Percentiles rank a stretch among this genome's conserved stretches.
phyloP scores from a whole-genome alignment of 2,113 vertebrate species.

The Azemiops feae region DNA sequence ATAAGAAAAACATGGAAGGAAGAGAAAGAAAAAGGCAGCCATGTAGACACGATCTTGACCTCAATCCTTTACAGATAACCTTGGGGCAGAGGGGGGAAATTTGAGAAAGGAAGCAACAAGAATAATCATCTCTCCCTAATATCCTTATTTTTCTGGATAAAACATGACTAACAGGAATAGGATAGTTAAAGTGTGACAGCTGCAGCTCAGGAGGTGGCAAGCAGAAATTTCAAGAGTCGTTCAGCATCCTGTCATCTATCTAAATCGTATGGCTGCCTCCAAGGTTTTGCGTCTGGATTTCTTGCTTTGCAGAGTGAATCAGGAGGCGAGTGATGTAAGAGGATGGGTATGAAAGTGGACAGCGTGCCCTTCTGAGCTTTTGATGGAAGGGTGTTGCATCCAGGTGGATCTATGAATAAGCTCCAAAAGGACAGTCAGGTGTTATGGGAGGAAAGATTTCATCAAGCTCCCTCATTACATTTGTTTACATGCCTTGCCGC shows the following conservation, averaged over 20 bases:
- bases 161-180: constrained; percentile 11
- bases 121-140: constrained; percentile 3
- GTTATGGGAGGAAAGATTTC: background rate
- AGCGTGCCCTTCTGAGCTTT: background rate
- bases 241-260: rapidly evolving
- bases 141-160: constrained; percentile 9
- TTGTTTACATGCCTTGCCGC: background rate
- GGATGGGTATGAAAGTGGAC: background rate
- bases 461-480: rapidly evolving
- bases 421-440: background rate
- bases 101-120: background rate
- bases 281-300: constrained; percentile 16
- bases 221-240: constrained; percentile 19
- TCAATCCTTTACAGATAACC: background rate
- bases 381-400: background rate
- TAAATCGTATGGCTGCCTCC: background rate
- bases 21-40: background rate
- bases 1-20: background rate
- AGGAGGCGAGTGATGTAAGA: constrained; percentile 1
- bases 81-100: background rate
- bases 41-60: background rate
- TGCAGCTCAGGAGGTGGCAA: constrained; percentile 26
- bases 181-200: background rate
- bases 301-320: constrained; percentile 17
- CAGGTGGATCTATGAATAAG: background rate